Percentiles rank a stretch among this genome's conserved stretches.
Conservation (phyloP, 2,113 vertebrate genomes). For the Isurus oxyrinchus region DNA sequence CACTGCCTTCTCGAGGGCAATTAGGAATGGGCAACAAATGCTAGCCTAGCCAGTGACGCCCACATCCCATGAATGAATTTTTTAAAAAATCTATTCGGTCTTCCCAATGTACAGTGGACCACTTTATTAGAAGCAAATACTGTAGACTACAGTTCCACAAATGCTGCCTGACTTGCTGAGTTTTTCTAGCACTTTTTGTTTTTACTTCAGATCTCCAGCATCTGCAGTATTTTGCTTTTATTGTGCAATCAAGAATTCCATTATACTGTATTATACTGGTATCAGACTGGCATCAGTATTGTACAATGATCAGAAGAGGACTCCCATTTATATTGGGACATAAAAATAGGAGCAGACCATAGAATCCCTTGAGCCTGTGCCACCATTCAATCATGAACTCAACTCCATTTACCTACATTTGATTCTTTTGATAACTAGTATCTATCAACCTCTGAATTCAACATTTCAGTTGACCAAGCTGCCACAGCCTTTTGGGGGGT, state of each 20-base stretch:
- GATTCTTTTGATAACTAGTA: not conserved
- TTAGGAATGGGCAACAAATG: too few species aligned
- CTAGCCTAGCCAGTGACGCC: too few species aligned
- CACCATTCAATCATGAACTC: not conserved
- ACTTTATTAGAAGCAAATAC: too few species aligned
- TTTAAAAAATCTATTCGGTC: too few species aligned
- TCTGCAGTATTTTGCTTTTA: too few species aligned
- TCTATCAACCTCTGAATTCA: not conserved
- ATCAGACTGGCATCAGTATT: not conserved
- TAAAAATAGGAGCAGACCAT: not conserved
- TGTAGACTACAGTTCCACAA: too few species aligned
- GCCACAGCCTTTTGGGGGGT: not conserved
- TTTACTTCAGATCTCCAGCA: too few species aligned
- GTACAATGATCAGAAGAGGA: not conserved
- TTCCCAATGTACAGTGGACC: too few species aligned
- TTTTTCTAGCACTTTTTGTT: too few species aligned
- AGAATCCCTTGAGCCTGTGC: not conserved
- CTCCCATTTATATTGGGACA: not conserved
- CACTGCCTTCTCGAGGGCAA: too few species aligned
- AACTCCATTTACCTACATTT: not conserved
- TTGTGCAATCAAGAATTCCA: not conserved
- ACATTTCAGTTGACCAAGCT: not conserved
- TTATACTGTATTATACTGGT: not conserved
- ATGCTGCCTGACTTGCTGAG: too few species aligned
- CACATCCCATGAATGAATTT: too few species aligned